These are phyloP conservation scores for Lasioglossum leucozonium DNA, from an alignment of 2,888 invertebrate species.

Conservation along the genomic window DNA sequence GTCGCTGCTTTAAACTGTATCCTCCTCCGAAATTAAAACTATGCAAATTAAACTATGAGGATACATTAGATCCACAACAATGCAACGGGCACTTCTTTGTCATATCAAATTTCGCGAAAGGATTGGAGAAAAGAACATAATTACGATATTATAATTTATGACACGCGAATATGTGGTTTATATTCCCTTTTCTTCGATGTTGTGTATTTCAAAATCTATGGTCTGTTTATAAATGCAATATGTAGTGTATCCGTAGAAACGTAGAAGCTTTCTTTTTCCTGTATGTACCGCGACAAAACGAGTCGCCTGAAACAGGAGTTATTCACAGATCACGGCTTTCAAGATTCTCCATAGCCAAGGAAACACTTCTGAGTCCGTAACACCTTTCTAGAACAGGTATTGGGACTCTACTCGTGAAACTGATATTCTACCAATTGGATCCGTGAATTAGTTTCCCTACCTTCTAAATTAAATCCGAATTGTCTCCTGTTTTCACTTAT, in stretches of 20 bases:
- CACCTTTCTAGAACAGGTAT: slow-evolving; percentile 36
- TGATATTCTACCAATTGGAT: slow-evolving; percentile 46
- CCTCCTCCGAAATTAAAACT: not conserved
- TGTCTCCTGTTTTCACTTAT: not conserved
- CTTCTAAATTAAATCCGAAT: slow-evolving; percentile 54
- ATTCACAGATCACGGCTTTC: slow-evolving; percentile 53
- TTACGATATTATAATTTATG: slow-evolving; percentile 13
- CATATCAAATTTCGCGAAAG: slow-evolving; percentile 14
- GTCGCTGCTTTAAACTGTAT: not conserved
- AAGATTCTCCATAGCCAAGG: not conserved
- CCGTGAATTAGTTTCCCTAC: slow-evolving; percentile 36
- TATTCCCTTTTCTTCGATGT: not conserved
- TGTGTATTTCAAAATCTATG: not conserved
- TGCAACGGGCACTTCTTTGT: slow-evolving; percentile 6
- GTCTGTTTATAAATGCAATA: slow-evolving; percentile 70
- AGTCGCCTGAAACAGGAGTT: slow-evolving; percentile 52
- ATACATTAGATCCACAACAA: slow-evolving; percentile 32
- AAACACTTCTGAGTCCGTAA: slow-evolving; percentile 6
- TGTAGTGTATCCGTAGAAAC: slow-evolving; percentile 65
- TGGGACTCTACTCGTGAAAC: slow-evolving; percentile 55
- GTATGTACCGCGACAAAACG: slow-evolving; percentile 30
- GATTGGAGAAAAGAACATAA: not conserved
- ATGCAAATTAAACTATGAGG: slow-evolving; percentile 7
- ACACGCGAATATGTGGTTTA: slow-evolving; percentile 5
- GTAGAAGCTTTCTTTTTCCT: slow-evolving; percentile 24